phyloP scores from a whole-genome alignment of 2,888 invertebrate genomes.

The Lordiphosa andalusiaca region DNA sequence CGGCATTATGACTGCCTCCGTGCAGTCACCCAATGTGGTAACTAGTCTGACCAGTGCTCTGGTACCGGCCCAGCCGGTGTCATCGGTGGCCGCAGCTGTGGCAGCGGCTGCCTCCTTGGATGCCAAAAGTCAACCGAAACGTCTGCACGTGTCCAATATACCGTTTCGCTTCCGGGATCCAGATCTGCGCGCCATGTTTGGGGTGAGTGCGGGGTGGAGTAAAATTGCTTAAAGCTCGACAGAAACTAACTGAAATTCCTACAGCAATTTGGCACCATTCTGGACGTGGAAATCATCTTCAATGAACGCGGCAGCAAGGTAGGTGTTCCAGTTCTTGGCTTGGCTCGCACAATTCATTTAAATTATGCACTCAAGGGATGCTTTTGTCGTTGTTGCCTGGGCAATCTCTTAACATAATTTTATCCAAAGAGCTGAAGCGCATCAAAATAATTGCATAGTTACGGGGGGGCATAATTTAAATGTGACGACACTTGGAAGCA shows the following conservation, averaged over 20 bases:
- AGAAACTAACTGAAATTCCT: conserved; percentile 3
- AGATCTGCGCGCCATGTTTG: conserved; percentile 98
- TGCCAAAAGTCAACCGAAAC: conserved; percentile 89
- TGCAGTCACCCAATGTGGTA: conserved; percentile 81
- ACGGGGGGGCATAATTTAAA: conserved; percentile 68
- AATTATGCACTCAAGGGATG: conserved; percentile 63
- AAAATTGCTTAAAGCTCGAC: too few relatives aligned
- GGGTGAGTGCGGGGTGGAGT: conserved; percentile 86
- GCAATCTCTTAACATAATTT: conserved; percentile 32
- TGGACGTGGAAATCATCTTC: conserved; percentile 99
- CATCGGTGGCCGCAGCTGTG: conserved; percentile 55
- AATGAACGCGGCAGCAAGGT: conserved; percentile 99
- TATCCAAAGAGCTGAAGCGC: conserved; percentile 19
- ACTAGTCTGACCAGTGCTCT: conserved; percentile 81
- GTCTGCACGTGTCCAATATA: conserved; percentile 99
- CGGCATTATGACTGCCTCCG: conserved; percentile 76
- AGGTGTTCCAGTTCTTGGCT: conserved; percentile 81
- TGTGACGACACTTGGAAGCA: conserved; percentile 25
- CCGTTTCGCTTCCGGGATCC: conserved; percentile 99
- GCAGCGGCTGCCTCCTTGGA: conserved; percentile 82
- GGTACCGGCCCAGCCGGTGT: conserved; percentile 73
- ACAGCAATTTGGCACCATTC: conserved; percentile 98
- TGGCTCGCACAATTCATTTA: conserved; percentile 66
- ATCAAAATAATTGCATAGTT: conserved; percentile 67
- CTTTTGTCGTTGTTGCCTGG: conserved; percentile 21